Conservation (phyloP, 2,113 vertebrate species). For the Otis tarda region DNA sequence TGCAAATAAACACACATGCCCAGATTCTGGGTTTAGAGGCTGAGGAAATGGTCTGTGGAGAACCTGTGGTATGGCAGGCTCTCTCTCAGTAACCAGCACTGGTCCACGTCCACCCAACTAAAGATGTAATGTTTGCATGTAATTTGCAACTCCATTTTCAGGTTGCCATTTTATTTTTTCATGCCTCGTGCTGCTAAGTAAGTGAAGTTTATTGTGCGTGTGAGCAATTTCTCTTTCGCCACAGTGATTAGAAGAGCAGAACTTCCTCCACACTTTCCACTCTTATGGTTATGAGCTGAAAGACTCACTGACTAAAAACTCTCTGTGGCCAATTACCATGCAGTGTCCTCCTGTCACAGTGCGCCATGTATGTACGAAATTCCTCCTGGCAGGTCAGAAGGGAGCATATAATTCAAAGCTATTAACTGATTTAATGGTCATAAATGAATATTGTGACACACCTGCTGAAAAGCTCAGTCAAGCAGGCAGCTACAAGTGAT, state of each 20-base stretch:
- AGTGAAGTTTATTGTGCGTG: not conserved
- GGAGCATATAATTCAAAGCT: not conserved
- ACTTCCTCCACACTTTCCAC: not conserved
- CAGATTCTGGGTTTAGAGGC: not conserved
- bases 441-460: not conserved
- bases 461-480: not conserved
- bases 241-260: not conserved
- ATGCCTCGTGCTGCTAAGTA: not conserved
- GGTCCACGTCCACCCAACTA: not conserved
- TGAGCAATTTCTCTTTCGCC: not conserved
- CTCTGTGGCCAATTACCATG: not conserved
- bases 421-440: not conserved
- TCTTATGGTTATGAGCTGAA: not conserved
- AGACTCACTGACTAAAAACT: not conserved
- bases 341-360: not conserved
- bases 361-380: not conserved
- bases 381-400: not conserved
- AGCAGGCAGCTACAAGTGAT: not conserved
- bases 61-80: not conserved
- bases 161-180: not conserved
- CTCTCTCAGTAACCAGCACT: not conserved
- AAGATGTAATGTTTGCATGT: not conserved
- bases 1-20: not conserved
- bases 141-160: not conserved
- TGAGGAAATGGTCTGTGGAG: not conserved